These are phyloP conservation scores for Zaprionus kolodkinae DNA, from an alignment of 1,140 invertebrate genomes.

Conservation along the genomic window DNA sequence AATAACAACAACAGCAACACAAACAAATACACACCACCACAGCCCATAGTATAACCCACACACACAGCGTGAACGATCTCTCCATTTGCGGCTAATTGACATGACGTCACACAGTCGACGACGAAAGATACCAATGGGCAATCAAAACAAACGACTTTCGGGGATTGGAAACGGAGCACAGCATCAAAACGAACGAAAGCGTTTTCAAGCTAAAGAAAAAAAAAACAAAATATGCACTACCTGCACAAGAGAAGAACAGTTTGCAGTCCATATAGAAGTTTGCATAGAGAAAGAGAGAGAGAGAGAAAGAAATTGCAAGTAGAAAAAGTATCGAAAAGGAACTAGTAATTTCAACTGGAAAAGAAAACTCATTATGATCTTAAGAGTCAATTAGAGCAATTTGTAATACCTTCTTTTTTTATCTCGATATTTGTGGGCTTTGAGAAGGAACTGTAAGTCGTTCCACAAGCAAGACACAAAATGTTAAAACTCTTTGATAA, in stretches of 20 bases:
- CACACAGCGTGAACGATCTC: conserved; percentile 48
- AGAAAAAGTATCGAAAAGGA: no score
- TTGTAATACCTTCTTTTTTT: background rate
- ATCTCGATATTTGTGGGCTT: background rate
- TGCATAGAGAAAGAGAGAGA: no score
- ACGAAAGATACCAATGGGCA: conserved; percentile 36
- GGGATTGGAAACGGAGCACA: conserved; percentile 34
- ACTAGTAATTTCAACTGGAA: no score
- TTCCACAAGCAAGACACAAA: background rate
- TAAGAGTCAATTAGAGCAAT: no score
- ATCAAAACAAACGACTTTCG: conserved; percentile 37
- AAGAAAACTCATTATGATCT: no score
- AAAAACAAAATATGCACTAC: conserved; percentile 6
- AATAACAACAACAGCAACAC: conserved; percentile 6
- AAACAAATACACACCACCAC: conserved; percentile 15
- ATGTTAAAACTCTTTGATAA: background rate
- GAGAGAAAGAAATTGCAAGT: no score
- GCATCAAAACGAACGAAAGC: conserved; percentile 16
- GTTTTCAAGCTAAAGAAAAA: background rate
- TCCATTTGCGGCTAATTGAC: conserved; percentile 69
- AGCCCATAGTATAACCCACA: conserved; percentile 9
- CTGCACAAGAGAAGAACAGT: background rate
- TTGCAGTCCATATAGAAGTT: background rate
- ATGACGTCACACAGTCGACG: conserved; percentile 43
- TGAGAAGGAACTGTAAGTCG: no score